phyloP scores from a whole-genome alignment of 1,140 invertebrate genomes.

The Ptiloglossa arizonensis region DNA sequence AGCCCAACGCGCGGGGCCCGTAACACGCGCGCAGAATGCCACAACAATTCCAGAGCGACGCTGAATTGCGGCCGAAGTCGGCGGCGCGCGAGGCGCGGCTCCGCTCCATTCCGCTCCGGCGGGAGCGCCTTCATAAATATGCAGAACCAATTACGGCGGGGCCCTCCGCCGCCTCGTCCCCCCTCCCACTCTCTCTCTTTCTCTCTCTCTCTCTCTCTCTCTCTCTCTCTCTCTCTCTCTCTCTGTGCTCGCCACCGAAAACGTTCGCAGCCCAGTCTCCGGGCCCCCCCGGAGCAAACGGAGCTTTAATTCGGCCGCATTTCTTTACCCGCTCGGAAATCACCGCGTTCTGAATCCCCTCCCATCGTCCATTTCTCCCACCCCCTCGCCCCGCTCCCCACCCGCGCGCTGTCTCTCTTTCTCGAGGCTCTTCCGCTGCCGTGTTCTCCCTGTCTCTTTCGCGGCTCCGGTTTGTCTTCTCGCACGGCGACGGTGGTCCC shows the following conservation, averaged over 20 bases:
- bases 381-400: neutral
- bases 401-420: neutral
- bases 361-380: constrained; percentile 10
- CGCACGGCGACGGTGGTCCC: constrained; percentile 48
- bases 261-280: constrained; percentile 37
- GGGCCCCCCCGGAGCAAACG: constrained; percentile 62
- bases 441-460: constrained; percentile 6
- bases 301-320: constrained; percentile 68
- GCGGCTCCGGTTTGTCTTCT: constrained; percentile 48
- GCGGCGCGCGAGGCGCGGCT: constrained; percentile 23
- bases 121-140: constrained; percentile 76
- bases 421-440: neutral
- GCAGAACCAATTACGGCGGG: constrained; percentile 75
- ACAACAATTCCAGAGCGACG: constrained; percentile 5
- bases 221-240: constrained; percentile 19
- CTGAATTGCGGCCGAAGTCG: constrained; percentile 16
- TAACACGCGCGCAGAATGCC: constrained; percentile 23
- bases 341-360: constrained; percentile 57
- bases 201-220: constrained; percentile 41
- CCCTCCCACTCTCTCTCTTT: constrained; percentile 46
- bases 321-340: constrained; percentile 65
- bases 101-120: constrained; percentile 59
- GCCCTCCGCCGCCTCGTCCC: constrained; percentile 55
- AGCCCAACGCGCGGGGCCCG: neutral
- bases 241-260: constrained; percentile 42